Conservation (phyloP, 2,888 invertebrate species). For the Lomographa bimaculata region DNA sequence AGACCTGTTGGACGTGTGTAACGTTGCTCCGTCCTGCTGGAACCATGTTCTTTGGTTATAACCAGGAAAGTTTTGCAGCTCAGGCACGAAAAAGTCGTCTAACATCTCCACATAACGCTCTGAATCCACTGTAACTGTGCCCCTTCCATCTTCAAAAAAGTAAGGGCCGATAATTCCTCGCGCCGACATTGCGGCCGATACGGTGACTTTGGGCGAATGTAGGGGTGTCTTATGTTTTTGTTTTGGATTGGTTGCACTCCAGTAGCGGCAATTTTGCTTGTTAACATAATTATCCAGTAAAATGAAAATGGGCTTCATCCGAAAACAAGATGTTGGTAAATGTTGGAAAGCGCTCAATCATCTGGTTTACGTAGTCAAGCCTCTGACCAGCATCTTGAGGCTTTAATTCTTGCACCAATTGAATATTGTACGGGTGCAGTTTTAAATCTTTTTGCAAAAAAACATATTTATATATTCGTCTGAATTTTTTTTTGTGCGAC, state of each 20-base stretch:
- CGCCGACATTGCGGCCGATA: too few species aligned
- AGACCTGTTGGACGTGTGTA: conserved; percentile 27
- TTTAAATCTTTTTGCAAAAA: too few species aligned
- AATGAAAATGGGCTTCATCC: conserved; percentile 29
- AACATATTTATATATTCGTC: too few species aligned
- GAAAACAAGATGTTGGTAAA: too few species aligned
- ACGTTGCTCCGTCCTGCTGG: too few species aligned
- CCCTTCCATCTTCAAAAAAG: conserved; percentile 33
- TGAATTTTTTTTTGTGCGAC: too few species aligned
- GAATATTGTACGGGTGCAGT: too few species aligned
- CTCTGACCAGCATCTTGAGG: too few species aligned
- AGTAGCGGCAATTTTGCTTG: conserved; percentile 32
- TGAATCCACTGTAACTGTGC: neutral
- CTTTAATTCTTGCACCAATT: too few species aligned
- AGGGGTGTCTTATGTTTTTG: conserved; percentile 29
- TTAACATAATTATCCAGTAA: conserved; percentile 30
- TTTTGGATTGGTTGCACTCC: conserved; percentile 27
- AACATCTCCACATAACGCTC: conserved; percentile 28
- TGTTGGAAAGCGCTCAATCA: too few species aligned
- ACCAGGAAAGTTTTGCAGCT: conserved; percentile 22
- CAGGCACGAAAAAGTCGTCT: conserved; percentile 27
- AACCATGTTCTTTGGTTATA: too few species aligned
- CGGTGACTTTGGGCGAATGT: conserved; percentile 30
- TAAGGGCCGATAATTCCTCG: conserved; percentile 35
- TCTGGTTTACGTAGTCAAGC: too few species aligned